A percentile compares a stretch with the other conserved stretches of the same genome.
Evolutionary conservation across 2,113 vertebrate genomes (phyloP).

Genomic region (Empidonax alnorum): DNA sequence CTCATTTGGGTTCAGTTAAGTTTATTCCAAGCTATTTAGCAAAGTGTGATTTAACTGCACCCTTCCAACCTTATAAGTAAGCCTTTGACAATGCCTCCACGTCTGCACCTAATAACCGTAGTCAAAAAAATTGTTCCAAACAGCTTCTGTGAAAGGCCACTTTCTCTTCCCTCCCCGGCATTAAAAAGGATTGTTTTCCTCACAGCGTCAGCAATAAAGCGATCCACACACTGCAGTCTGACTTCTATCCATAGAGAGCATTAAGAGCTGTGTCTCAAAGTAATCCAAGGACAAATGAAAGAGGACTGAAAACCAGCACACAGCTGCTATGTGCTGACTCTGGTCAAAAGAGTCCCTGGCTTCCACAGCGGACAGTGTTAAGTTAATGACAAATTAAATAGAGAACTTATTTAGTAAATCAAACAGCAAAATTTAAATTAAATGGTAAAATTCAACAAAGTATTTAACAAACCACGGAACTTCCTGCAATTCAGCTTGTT

Average conservation of each 20-base stretch:
- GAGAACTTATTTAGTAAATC: not conserved
- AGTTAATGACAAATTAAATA: not conserved
- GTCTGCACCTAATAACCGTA: rapidly evolving
- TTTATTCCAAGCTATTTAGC: not conserved
- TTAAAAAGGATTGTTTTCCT: conserved; percentile 7
- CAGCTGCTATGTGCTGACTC: not conserved
- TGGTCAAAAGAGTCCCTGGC: not conserved
- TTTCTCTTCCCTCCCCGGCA: not conserved
- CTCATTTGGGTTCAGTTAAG: not conserved
- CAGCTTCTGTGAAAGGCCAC: not conserved
- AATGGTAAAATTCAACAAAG: not conserved
- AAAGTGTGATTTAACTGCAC: not conserved
- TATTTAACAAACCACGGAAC: not conserved
- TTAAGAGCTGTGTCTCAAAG: not conserved
- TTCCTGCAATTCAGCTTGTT: not conserved
- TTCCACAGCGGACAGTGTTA: not conserved
- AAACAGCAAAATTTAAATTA: not conserved
- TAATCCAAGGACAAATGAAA: not conserved
- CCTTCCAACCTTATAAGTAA: not conserved
- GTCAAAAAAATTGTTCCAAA: not conserved
- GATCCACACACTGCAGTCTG: not conserved
- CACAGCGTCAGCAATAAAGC: not conserved
- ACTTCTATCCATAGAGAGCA: not conserved
- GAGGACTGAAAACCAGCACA: not conserved
- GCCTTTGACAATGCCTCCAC: not conserved